A percentile compares a stretch with the other conserved stretches of the same genome.
These are phyloP conservation scores for Drosophila fuyamai DNA, from an alignment of 1,140 invertebrate species.

Conservation along the genomic window DNA sequence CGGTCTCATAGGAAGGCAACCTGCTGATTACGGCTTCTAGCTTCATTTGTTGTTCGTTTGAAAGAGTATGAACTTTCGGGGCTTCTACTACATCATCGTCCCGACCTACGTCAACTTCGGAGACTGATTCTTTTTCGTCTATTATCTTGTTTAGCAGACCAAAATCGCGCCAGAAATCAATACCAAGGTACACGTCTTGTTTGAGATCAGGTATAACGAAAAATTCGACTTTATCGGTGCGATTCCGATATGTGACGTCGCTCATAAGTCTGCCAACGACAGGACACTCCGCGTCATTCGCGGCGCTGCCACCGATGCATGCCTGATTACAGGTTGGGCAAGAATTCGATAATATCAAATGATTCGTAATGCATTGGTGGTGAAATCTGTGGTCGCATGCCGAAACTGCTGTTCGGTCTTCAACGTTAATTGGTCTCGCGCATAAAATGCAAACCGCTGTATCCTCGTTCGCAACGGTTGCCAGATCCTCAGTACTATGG, in stretches of 20 bases:
- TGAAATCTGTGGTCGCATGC: too few species aligned
- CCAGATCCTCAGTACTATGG: too few species aligned
- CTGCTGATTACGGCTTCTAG: background rate
- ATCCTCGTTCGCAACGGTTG: too few species aligned
- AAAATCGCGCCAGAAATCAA: slow-evolving; percentile 2
- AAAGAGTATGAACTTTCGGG: too few species aligned
- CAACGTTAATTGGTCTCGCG: too few species aligned
- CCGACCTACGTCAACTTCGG: slow-evolving; percentile 4
- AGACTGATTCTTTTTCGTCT: background rate
- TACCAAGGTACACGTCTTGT: background rate
- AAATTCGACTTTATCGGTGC: background rate
- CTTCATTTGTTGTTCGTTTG: background rate
- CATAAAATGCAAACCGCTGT: too few species aligned
- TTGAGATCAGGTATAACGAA: slow-evolving; percentile 5
- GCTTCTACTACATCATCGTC: background rate
- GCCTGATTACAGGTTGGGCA: too few species aligned
- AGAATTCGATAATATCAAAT: too few species aligned
- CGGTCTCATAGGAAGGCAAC: background rate
- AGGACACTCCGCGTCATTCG: background rate
- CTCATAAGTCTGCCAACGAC: background rate
- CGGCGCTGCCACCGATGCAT: background rate
- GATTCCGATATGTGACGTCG: background rate
- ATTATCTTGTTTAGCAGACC: background rate
- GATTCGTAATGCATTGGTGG: too few species aligned
- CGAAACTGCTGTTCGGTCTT: too few species aligned